Conservation (phyloP, 2,888 invertebrate genomes). For the Hirtodrosophila confusa region DNA sequence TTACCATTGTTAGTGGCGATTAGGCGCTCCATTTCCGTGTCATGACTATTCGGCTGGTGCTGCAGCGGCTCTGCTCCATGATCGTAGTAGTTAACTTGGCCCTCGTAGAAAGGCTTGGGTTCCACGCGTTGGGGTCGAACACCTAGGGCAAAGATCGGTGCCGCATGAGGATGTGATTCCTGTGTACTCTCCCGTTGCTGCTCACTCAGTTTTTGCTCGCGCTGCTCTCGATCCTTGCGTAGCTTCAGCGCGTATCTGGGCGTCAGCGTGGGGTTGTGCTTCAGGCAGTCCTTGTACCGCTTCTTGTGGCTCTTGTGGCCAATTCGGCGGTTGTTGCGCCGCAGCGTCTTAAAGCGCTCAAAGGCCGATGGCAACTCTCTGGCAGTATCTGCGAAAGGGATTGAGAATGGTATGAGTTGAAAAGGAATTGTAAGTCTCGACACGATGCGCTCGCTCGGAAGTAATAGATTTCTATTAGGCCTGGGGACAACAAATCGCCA, state of each 20-base stretch:
- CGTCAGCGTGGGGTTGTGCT: constrained; percentile 34
- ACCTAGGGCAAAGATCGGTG: constrained; percentile 56
- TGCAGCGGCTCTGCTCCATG: constrained; percentile 48
- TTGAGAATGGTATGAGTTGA: constrained; percentile 14
- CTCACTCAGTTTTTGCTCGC: constrained; percentile 6
- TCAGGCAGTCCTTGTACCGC: constrained; percentile 81
- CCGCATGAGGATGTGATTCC: constrained; percentile 18
- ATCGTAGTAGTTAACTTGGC: constrained; percentile 81
- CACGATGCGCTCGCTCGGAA: constrained; percentile 68
- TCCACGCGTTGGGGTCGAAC: constrained; percentile 50
- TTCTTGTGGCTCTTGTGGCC: constrained; percentile 83
- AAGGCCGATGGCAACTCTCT: constrained; percentile 65
- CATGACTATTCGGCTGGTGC: constrained; percentile 27
- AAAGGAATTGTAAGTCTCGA: constrained; percentile 51
- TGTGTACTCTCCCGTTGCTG: constrained; percentile 12
- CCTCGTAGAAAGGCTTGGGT: constrained; percentile 79
- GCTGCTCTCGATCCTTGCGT: constrained; percentile 34
- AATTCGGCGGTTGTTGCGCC: constrained; percentile 76
- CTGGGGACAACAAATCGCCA: constrained; percentile 53
- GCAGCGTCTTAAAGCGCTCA: constrained; percentile 79
- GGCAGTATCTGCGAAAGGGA: constrained; percentile 39
- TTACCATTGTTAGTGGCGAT: constrained; percentile 69
- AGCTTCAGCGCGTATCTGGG: constrained; percentile 37
- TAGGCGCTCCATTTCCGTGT: constrained; percentile 60
- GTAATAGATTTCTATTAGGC: constrained; percentile 72